Percentiles rank a stretch among this genome's conserved stretches.
phyloP scores from a whole-genome alignment of 2,113 vertebrate species.

The Ceratotherium simum region DNA sequence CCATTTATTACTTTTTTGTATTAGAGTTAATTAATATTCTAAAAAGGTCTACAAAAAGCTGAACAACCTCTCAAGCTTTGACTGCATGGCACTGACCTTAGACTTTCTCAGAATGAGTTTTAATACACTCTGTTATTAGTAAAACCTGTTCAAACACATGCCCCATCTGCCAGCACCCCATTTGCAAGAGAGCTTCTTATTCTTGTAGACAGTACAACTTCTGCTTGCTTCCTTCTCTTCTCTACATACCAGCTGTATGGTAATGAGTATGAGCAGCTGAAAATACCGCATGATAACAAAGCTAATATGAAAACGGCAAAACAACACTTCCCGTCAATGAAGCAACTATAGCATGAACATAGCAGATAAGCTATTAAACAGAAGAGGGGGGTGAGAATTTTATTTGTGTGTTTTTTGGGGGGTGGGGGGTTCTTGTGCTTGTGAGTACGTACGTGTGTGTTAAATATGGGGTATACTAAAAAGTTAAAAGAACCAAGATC shows the following conservation, averaged over 20 bases:
- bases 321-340: constrained; percentile 93
- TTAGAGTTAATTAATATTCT: constrained; percentile 87
- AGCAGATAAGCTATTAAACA: constrained; percentile 94
- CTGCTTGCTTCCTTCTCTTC: constrained; percentile 91
- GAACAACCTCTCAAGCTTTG: constrained; percentile 88
- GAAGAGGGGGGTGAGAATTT: constrained; percentile 56
- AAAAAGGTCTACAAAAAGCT: constrained; percentile 87
- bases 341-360: constrained; percentile 92
- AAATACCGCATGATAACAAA: constrained; percentile 93
- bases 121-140: constrained; percentile 91
- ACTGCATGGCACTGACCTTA: constrained; percentile 91
- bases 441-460: neutral
- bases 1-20: constrained; percentile 80
- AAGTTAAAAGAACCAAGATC: constrained; percentile 78
- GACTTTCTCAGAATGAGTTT: constrained; percentile 91
- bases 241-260: constrained; percentile 99
- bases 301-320: constrained; percentile 90
- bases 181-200: constrained; percentile 91
- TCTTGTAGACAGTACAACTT: constrained; percentile 90
- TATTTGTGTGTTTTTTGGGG: neutral
- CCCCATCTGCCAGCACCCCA: constrained; percentile 94
- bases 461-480: constrained; percentile 78
- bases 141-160: constrained; percentile 93
- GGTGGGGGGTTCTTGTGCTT: neutral
- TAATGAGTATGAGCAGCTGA: constrained; percentile 95